A percentile compares a stretch with the other conserved stretches of the same genome.
Evolutionary conservation across 92 coral and sea anemone genomes (phyloP).

Genomic region (Scolanthus callimorphus): DNA sequence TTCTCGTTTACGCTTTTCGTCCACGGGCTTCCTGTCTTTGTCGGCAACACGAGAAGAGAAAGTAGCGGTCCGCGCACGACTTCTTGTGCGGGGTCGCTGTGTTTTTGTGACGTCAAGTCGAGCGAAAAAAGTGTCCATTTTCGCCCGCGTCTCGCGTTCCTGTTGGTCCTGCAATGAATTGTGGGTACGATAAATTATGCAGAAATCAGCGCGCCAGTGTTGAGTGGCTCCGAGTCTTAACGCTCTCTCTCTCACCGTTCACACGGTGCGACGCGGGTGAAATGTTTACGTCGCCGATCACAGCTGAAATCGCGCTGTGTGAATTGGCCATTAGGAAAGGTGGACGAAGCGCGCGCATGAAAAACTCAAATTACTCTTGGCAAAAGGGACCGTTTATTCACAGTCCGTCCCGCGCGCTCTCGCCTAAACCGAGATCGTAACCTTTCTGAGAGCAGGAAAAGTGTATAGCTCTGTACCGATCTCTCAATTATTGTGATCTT

Average conservation of each 20-base stretch:
- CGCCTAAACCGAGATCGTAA: too few relatives aligned
- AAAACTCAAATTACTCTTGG: too few relatives aligned
- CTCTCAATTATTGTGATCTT: not conserved
- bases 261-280: too few relatives aligned
- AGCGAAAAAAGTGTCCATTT: conserved; percentile 72
- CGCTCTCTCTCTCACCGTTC: too few relatives aligned
- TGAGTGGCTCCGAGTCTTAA: too few relatives aligned
- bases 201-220: too few relatives aligned
- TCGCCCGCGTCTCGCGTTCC: conserved; percentile 59
- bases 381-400: too few relatives aligned
- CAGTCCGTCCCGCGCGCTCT: too few relatives aligned
- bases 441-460: too few relatives aligned
- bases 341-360: too few relatives aligned
- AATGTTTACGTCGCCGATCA: not conserved
- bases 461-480: not conserved
- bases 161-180: conserved; percentile 16
- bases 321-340: too few relatives aligned
- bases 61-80: conserved; percentile 19
- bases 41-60: not conserved
- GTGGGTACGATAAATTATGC: not conserved
- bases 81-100: conserved; percentile 10
- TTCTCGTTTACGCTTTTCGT: conserved; percentile 5
- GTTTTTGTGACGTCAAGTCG: conserved; percentile 41
- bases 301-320: too few relatives aligned
- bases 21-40: conserved; percentile 7